Percentiles rank a stretch among this genome's conserved stretches.
Evolutionary conservation across 2,113 vertebrate species (phyloP).

Genomic region (Gobio gobio): DNA sequence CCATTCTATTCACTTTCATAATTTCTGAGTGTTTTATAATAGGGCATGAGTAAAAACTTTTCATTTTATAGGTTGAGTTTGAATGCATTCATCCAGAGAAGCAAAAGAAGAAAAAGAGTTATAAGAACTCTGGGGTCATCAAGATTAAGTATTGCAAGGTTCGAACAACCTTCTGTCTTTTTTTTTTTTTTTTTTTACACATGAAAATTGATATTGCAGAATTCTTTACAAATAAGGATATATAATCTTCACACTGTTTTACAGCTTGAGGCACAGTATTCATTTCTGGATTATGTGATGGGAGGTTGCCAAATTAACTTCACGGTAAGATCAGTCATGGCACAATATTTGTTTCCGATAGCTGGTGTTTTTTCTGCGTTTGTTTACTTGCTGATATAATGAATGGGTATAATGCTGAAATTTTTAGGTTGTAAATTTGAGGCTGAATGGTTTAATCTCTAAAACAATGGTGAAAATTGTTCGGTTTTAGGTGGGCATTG

Average conservation of each 20-base stretch:
- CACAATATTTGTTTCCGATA: background rate
- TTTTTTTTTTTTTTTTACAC: conserved; percentile 2
- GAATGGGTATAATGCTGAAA: background rate
- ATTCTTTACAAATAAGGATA: background rate
- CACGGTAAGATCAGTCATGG: conserved; percentile 68
- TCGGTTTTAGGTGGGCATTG: conserved; percentile 84
- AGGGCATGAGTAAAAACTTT: background rate
- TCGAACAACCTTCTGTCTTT: conserved; percentile 48
- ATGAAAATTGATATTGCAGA: background rate
- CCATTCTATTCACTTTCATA: background rate
- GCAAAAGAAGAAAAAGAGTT: conserved; percentile 92
- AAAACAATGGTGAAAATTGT: background rate
- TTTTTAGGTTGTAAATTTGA: background rate
- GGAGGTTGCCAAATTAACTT: conserved; percentile 88
- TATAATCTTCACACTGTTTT: background rate
- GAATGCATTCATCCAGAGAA: conserved; percentile 92
- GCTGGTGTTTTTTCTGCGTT: background rate
- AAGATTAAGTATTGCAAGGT: conserved; percentile 87
- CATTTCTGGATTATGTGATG: conserved; percentile 86
- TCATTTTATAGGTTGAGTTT: conserved; percentile 78
- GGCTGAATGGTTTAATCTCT: background rate
- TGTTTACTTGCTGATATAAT: background rate
- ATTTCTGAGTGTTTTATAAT: background rate
- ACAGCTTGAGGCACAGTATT: conserved; percentile 81
- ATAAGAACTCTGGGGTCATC: conserved; percentile 90